Base-by-base conservation (phyloP, 2,888 invertebrate species). In the Chrysodeixis includens region DNA sequence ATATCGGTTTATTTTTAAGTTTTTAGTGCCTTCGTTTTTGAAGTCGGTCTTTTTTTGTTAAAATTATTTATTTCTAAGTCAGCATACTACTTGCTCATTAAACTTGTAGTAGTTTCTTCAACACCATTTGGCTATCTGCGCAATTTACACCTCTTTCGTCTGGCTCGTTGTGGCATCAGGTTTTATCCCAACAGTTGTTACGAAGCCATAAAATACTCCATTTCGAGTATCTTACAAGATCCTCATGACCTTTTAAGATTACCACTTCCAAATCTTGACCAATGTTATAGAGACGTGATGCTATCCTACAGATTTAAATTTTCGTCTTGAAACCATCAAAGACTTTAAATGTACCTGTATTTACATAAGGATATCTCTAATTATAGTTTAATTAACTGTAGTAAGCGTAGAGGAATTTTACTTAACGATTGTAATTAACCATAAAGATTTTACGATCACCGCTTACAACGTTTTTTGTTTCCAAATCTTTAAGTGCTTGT, bases 121-220 rank as follows among this genome's bases (percentile, higher is more conserved):
- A 26, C 26, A 26, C 26, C 26, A 26, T 26, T 26, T 26, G 26
- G 26, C 26, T 26, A 26, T 26, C 26, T 26, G 26, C 26, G 26
- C 26, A n/a, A n/a, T n/a, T n/a, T n/a, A n/a, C n/a, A n/a, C n/a
- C 6, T 26, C 26, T 26, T 40, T 40, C 40, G 6, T n/a, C n/a
- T 40, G 1, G 40, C 40, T 6, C 5, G 12, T 14, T n/a, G n/a
- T 40, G 35, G 40, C 40, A 40, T 40, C 40, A n/a, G 6, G n/a
- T 40, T 40, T 1, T n/a, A n/a, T 40, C 5, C 14, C 40, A n/a
- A n/a, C 40, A 40, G 40, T 40, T 40, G 40, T 40, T 14, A n/a
- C 7, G 40, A 40, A 40, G 40, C 40, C 40, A 40, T n/a, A 40
- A 40, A 40, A 40, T 40, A n/a, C 40, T 40, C 40, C 40, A 40